phyloP scores from a whole-genome alignment of 2,113 vertebrate genomes.

The Grammomys surdaster region DNA sequence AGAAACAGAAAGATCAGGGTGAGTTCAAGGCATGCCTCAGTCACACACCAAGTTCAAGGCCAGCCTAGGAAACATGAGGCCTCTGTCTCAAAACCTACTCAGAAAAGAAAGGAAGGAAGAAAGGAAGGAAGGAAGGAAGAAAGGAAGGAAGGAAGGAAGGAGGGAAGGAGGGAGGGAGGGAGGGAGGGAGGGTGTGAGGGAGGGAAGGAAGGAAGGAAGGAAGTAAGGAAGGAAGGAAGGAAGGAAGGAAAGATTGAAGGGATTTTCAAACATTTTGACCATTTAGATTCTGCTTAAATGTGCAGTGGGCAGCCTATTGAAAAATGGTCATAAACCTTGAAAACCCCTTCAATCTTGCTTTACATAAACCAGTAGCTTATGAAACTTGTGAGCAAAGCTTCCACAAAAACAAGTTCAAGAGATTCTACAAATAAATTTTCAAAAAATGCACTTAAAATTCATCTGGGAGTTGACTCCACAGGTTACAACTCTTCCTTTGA shows the following conservation, averaged over 20 bases:
- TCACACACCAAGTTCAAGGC: background rate
- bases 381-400: constrained; percentile 74
- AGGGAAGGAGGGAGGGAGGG: too few relatives aligned
- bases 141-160: too few relatives aligned
- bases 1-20: background rate
- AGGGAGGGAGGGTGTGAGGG: too few relatives aligned
- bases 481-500: background rate
- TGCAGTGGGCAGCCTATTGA: background rate
- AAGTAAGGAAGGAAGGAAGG: too few relatives aligned
- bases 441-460: constrained; percentile 76
- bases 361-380: constrained; percentile 76
- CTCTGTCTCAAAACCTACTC: background rate
- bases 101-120: background rate
- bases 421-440: constrained; percentile 72
- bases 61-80: background rate
- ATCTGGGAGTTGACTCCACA: constrained; percentile 38
- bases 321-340: constrained; percentile 67
- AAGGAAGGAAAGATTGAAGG: too few relatives aligned
- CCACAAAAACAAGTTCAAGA: constrained; percentile 67
- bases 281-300: constrained; percentile 57
- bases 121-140: too few relatives aligned
- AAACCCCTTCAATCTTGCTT: constrained; percentile 74
- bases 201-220: too few relatives aligned
- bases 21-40: background rate
- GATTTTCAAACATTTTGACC: constrained; percentile 33